Base-by-base conservation (phyloP, 2,888 invertebrate species). In the Phyto melanocephala region DNA sequence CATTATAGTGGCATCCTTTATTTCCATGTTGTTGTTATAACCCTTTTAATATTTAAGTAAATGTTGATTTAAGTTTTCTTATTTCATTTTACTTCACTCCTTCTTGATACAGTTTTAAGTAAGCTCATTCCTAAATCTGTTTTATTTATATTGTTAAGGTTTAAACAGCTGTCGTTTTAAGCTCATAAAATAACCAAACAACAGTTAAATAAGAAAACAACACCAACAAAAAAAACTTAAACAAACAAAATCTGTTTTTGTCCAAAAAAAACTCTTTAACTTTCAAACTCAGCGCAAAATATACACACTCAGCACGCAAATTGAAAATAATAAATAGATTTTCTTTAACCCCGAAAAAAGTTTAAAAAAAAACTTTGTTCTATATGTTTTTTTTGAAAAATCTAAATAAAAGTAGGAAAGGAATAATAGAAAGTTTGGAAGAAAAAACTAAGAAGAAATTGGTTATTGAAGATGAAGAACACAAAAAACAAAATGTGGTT, bases 231-330 rank as follows among this genome's bases (percentile, higher is more conserved):
- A 50, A 67, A 62, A 62, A 77, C 15, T 42, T 75, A 42, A 65
- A 54, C 22, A 71, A 79, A 70, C 15, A 28, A 67, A 71, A 78
- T 65, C 68, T 75, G 58, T 68, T 78, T 62, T 47, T 58, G 28
- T 28, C 28, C 3, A 28, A 2, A 20, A 35, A 35, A 77, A 52
- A 56, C 22, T 45, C 54, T 42, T 22, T 22, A 15, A 54, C 15
- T 54, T 37, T 13, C 13, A 5, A 65, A 56, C 24, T 35, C 24
- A 13, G 6, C 20, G 24, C 13, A 47, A 58, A 20, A 11, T 11
- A 52, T 8, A 13, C 10, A 35, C 37, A 20, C 20, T 15, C 5
- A 15, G 40, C 24, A 28, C 15, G 47, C 22, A 78, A 78, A 71
- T 70, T 62, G 35, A 63, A 78, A 78, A 63, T 71, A 54, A 37